A percentile compares a stretch with the other conserved stretches of the same genome.
These are phyloP conservation scores for Bambusicola thoracicus DNA, from an alignment of 2,113 vertebrate genomes.

Conservation along the genomic window DNA sequence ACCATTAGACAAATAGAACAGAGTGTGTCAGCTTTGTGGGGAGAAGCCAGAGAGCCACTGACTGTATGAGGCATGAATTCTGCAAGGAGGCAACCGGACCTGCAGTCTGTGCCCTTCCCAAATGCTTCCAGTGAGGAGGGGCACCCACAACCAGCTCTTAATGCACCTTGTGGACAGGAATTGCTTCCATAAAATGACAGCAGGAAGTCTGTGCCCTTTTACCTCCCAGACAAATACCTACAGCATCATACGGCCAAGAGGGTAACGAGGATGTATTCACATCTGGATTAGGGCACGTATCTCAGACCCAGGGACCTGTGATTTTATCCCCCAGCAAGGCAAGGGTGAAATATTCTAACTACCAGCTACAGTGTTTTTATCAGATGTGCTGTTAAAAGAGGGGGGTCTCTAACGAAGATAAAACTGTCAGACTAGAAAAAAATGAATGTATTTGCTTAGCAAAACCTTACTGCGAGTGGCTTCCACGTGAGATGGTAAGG, in stretches of 20 bases:
- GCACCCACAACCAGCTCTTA: neutral
- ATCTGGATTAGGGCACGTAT: neutral
- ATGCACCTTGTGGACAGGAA: neutral
- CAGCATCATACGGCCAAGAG: neutral
- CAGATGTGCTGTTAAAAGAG: neutral
- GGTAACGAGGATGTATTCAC: neutral
- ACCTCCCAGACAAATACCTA: neutral
- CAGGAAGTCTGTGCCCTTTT: neutral
- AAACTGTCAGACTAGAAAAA: neutral
- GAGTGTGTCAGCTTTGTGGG: rapidly evolving
- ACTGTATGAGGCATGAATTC: neutral
- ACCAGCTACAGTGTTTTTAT: neutral
- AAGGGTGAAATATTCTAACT: neutral
- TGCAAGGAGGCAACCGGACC: neutral
- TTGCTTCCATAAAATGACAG: neutral
- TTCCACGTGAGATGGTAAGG: neutral
- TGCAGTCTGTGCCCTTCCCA: neutral
- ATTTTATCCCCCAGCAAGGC: neutral
- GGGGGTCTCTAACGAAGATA: neutral
- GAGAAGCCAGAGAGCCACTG: neutral
- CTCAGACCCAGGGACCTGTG: neutral
- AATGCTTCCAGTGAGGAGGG: rapidly evolving
- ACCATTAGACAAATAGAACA: neutral
- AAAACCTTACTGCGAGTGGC: neutral
- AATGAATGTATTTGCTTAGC: neutral